A percentile compares a stretch with the other conserved stretches of the same genome.
phyloP scores from a whole-genome alignment of 35 echinoderm and acorn worm genomes.

The Ophioderma brevispina region DNA sequence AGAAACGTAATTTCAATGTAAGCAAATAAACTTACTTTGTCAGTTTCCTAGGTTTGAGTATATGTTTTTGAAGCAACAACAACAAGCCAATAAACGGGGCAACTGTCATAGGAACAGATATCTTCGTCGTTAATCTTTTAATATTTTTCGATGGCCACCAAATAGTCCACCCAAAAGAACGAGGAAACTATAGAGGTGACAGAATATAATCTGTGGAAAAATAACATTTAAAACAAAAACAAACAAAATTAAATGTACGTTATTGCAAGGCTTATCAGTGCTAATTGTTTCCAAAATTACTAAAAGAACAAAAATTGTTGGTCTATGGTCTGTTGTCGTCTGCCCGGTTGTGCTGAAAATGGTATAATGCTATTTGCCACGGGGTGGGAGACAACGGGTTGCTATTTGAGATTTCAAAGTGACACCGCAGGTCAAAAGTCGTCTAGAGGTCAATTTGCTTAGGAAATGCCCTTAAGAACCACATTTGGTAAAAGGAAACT shows the following conservation, averaged over 20 bases:
- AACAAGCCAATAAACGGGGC: background rate
- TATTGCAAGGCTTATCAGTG: background rate
- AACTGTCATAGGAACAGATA: background rate
- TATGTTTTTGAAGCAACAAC: background rate
- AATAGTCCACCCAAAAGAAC: background rate
- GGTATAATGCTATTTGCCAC: too few species aligned
- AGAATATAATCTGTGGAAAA: background rate
- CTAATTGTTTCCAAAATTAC: background rate
- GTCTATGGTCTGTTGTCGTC: too few species aligned
- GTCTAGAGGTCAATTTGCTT: too few species aligned
- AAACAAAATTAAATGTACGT: background rate
- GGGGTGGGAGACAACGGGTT: too few species aligned
- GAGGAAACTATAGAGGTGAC: slow-evolving; percentile 7
- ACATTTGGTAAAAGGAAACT: too few species aligned
- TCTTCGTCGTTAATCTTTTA: background rate
- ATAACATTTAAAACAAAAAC: background rate
- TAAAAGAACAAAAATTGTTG: too few species aligned
- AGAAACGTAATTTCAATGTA: too few species aligned
- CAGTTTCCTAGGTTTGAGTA: background rate
- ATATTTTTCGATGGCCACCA: slow-evolving; percentile 33
- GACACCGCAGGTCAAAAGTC: too few species aligned
- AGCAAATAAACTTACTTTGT: too few species aligned
- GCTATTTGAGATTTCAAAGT: too few species aligned
- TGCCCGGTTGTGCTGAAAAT: too few species aligned
- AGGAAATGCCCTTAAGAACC: too few species aligned